Evolutionary conservation across 1,140 invertebrate species (phyloP).

Genomic region (Drosophila tsacasi): DNA sequence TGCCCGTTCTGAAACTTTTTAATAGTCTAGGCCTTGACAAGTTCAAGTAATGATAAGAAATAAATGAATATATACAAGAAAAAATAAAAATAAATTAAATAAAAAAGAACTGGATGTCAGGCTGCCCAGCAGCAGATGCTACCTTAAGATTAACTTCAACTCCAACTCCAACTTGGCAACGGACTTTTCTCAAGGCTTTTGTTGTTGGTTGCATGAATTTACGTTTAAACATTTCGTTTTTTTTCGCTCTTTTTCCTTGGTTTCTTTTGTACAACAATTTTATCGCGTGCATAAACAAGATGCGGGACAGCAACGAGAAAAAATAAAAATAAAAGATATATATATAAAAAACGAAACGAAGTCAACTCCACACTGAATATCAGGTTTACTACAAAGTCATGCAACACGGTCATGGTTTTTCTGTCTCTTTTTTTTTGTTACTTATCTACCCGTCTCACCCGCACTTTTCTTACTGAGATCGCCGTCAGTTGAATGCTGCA

Average conservation of each 20-base stretch:
- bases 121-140: conserved; percentile 68
- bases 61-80: conserved; percentile 13
- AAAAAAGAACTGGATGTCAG: conserved; percentile 48
- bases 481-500: conserved; percentile 63
- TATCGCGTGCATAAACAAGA: conserved; percentile 82
- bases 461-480: conserved; percentile 6
- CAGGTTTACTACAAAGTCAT: conserved; percentile 77
- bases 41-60: conserved; percentile 33
- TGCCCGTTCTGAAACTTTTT: conserved; percentile 19
- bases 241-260: conserved; percentile 16
- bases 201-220: conserved; percentile 62
- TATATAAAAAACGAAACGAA: conserved; percentile 51
- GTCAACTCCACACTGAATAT: conserved; percentile 71
- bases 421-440: conserved; percentile 3
- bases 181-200: conserved; percentile 64
- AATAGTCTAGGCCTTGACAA: conserved; percentile 23
- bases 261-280: conserved; percentile 65
- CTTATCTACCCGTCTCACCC: conserved; percentile 12
- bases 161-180: conserved; percentile 31
- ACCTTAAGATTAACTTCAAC: conserved; percentile 72
- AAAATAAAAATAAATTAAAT: background rate
- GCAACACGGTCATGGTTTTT: conserved; percentile 68
- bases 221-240: conserved; percentile 46
- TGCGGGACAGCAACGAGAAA: conserved; percentile 38
- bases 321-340: conserved; percentile 2